These are phyloP conservation scores for Adelphocoris suturalis DNA, from an alignment of 2,888 invertebrate genomes.

Conservation along the genomic window DNA sequence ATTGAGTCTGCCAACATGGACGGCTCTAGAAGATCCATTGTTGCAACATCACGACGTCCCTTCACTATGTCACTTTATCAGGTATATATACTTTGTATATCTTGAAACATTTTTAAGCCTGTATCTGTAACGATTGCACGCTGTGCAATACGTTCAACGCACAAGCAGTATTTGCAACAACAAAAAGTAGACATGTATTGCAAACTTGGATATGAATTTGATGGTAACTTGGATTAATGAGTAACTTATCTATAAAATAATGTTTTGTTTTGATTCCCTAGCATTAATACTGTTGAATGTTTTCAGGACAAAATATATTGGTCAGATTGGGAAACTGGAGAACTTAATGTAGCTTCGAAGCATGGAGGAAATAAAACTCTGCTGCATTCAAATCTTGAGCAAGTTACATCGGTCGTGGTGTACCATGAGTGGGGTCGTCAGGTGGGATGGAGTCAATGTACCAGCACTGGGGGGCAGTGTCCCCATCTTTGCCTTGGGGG, in stretches of 20 bases:
- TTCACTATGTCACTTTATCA: conserved; percentile 89
- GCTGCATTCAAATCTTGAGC: conserved; percentile 84
- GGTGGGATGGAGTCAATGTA: conserved; percentile 85
- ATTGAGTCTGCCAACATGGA: conserved; percentile 89
- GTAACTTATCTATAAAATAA: background rate
- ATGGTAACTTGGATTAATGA: no score
- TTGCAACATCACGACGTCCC: conserved; percentile 79
- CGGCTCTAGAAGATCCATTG: conserved; percentile 79
- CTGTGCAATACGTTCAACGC: no score
- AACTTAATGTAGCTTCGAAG: conserved; percentile 89
- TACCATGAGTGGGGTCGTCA: conserved; percentile 86
- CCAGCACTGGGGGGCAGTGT: conserved; percentile 86
- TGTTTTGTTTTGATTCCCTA: conserved; percentile 41
- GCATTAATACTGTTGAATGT: background rate
- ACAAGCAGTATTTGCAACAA: no score
- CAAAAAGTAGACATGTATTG: no score
- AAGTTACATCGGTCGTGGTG: conserved; percentile 86
- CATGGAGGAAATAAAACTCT: conserved; percentile 85
- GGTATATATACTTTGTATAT: no score
- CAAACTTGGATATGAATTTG: no score
- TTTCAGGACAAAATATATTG: conserved; percentile 88
- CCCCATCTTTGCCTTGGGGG: conserved; percentile 84
- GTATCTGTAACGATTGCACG: no score
- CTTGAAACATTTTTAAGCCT: no score
- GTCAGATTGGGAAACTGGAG: conserved; percentile 93